Base-by-base conservation (phyloP, 2,888 invertebrate genomes). In the Callyntrura sp. region DNA sequence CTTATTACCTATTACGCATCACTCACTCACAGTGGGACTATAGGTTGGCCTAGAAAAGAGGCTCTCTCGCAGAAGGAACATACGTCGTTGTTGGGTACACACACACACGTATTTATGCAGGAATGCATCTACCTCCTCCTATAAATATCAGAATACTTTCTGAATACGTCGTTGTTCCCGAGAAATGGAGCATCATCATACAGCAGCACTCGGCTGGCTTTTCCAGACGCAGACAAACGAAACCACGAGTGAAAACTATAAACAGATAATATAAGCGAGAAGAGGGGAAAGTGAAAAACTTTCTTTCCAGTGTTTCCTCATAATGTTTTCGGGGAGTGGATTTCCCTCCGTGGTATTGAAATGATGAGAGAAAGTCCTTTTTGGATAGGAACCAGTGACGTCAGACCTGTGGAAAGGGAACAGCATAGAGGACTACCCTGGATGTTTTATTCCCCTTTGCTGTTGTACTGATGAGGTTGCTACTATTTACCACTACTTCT, bases 311-410 rank as follows among this genome's bases (percentile, higher is more conserved):
- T 60, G 60, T 55, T 73, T 20, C 57, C 48, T 73, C 70, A 6
- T 35, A 76, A 11, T 51, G 51, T 76, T 76, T 76, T 76, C 48
- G 25, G 51, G 76, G 51, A 76, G 51, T 55, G 76, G 76, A 28
- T 76, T 76, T 82, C 70, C 73, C 81, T 48, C 55, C 55, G 25
- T 79, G 35, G 89, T 65, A 62, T 25, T 55, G 62, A 70, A 81
- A 68, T 81, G 68, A 84, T 65, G 85, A 84, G 55, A 88, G 55
- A 43, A 73, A 23, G 76, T 76, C 76, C 35, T 76, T 48, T 81
- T 82, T 85, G 85, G 62, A 85, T 85, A 35, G 90, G 70, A 90
- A 90, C 85, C 81, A 81, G 90, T 90, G 90, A 90, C 90, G 90
- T 90, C 85, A 85, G 85, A 85, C 73, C n/a, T 85, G 57, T 81